Conservation (phyloP, 2,888 invertebrate genomes). For the Dynastes grantii region DNA sequence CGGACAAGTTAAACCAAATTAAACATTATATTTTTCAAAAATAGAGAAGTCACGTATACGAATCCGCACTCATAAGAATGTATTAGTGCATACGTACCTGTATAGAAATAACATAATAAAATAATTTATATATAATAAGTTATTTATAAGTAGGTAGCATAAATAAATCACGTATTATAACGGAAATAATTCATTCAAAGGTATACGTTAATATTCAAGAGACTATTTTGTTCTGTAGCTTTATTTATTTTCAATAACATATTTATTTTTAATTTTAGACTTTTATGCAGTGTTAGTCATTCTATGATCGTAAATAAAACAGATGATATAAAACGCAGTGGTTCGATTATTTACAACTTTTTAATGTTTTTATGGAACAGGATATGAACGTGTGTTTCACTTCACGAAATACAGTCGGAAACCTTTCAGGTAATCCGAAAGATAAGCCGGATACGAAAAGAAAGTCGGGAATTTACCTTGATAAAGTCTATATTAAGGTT, state of each 20-base stretch:
- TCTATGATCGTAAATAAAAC: constrained; percentile 11
- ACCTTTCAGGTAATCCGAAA: too few relatives aligned
- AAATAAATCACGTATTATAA: not conserved
- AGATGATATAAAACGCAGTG: not conserved
- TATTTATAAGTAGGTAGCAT: constrained; percentile 28
- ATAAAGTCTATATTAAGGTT: too few relatives aligned
- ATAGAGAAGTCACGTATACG: not conserved
- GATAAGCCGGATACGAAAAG: too few relatives aligned
- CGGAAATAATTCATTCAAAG: constrained; percentile 4
- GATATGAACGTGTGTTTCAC: too few relatives aligned
- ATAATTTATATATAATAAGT: constrained; percentile 27
- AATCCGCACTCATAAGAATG: constrained; percentile 20
- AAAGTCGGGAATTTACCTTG: too few relatives aligned
- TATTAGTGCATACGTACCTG: constrained; percentile 51
- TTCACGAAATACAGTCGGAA: too few relatives aligned
- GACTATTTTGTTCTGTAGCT: constrained; percentile 22
- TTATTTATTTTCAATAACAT: constrained; percentile 9
- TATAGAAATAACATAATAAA: constrained; percentile 44
- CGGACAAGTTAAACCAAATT: not conserved
- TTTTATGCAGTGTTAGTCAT: constrained; percentile 14
- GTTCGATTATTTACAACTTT: not conserved
- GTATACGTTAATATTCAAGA: constrained; percentile 23
- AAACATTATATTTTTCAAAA: not conserved
- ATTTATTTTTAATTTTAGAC: constrained; percentile 7
- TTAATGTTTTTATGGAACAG: too few relatives aligned